phyloP scores from a whole-genome alignment of 2,888 invertebrate genomes.

The Caenorhabditis virilis region DNA sequence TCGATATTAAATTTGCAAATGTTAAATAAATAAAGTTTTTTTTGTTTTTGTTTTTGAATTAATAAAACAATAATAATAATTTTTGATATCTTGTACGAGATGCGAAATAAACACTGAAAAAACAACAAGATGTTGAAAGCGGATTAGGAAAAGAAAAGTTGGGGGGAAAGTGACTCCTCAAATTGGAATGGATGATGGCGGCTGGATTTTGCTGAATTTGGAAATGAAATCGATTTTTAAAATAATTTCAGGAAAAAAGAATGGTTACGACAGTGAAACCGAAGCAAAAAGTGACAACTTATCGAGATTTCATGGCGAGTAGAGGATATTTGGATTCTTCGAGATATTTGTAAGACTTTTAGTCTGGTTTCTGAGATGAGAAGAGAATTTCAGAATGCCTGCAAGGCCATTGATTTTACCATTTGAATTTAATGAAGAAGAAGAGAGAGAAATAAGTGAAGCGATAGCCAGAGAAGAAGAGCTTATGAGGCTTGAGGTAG shows the following conservation, averaged over 20 bases:
- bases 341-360: conserved; percentile 13
- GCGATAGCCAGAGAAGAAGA: conserved; percentile 54
- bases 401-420: conserved; percentile 37
- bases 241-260: too few relatives aligned
- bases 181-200: too few relatives aligned
- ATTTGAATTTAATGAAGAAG: conserved; percentile 57
- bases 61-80: too few relatives aligned
- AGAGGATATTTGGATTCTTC: conserved; percentile 27
- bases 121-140: too few relatives aligned
- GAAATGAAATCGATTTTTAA: conserved; percentile 1
- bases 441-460: conserved; percentile 56
- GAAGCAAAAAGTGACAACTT: conserved; percentile 26
- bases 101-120: neutral
- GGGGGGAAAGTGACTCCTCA: too few relatives aligned
- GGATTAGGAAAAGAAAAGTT: too few relatives aligned
- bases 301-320: conserved; percentile 36
- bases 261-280: neutral
- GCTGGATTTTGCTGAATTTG: too few relatives aligned
- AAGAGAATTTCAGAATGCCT: conserved; percentile 18
- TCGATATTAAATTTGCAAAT: neutral
- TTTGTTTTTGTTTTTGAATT: neutral
- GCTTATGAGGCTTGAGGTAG: conserved; percentile 39
- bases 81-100: too few relatives aligned
- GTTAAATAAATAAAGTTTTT: neutral
- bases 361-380: neutral